phyloP scores from a whole-genome alignment of 2,888 invertebrate species.

The Pammene aurita region DNA sequence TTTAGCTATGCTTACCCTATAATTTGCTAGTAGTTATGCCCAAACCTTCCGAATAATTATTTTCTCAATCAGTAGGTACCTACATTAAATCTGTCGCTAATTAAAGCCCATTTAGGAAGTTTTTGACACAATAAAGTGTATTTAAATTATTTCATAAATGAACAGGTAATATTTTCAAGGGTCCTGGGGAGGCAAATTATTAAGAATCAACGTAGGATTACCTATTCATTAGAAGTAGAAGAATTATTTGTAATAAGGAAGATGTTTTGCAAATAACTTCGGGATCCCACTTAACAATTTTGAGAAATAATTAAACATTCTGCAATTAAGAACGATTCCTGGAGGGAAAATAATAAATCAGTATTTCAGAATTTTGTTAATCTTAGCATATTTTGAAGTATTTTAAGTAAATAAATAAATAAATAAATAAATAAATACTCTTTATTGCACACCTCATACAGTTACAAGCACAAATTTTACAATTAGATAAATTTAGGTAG shows the following conservation, averaged over 20 bases:
- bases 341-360: neutral
- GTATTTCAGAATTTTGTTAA: neutral
- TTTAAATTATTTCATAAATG: neutral
- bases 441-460: too few relatives aligned
- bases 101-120: neutral
- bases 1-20: too few relatives aligned
- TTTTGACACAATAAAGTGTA: neutral
- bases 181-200: neutral
- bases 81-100: neutral
- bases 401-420: too few relatives aligned
- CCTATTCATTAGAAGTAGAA: neutral
- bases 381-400: too few relatives aligned
- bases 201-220: slow-evolving; percentile 1
- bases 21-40: too few relatives aligned
- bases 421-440: too few relatives aligned
- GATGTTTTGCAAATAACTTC: neutral
- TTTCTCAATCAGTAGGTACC: too few relatives aligned
- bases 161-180: neutral
- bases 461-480: too few relatives aligned
- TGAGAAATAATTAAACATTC: slow-evolving; percentile 10
- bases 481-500: too few relatives aligned
- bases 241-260: slow-evolving; percentile 7
- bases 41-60: too few relatives aligned
- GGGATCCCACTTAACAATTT: neutral
- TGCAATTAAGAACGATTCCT: neutral